phyloP scores from a whole-genome alignment of 2,113 vertebrate species.

The Platycercus adscitus region DNA sequence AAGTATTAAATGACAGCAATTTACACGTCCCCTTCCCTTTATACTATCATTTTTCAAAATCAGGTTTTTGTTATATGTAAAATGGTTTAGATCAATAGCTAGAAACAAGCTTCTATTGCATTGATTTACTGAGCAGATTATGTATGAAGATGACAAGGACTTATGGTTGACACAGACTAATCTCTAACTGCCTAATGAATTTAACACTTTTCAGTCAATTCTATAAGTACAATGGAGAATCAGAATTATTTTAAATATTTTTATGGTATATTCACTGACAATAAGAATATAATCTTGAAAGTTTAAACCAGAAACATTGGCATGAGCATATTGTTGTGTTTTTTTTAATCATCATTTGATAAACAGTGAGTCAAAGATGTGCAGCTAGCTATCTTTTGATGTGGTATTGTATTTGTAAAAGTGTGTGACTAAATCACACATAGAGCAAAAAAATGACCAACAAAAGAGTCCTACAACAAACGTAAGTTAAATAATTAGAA shows the following conservation, averaged over 20 bases:
- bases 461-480: background rate
- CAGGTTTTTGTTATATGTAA: background rate
- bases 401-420: background rate
- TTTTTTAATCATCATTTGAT: background rate
- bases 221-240: background rate
- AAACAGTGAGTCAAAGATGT: background rate
- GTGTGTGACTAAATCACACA: background rate
- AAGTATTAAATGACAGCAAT: background rate
- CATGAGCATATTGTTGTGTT: background rate
- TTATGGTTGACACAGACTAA: background rate
- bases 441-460: background rate
- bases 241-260: background rate
- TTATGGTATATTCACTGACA: background rate
- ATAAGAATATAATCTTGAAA: background rate
- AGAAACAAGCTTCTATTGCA: slow-evolving; percentile 2
- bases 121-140: slow-evolving; percentile 43
- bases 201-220: background rate
- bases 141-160: background rate
- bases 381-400: background rate
- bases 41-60: slow-evolving; percentile 32
- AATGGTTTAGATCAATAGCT: slow-evolving; percentile 48
- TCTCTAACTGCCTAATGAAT: slow-evolving; percentile 14
- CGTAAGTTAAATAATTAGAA: background rate
- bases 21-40: background rate
- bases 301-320: background rate